Conservation (phyloP, 2,888 invertebrate species). For the Zaprionus lineosus region DNA sequence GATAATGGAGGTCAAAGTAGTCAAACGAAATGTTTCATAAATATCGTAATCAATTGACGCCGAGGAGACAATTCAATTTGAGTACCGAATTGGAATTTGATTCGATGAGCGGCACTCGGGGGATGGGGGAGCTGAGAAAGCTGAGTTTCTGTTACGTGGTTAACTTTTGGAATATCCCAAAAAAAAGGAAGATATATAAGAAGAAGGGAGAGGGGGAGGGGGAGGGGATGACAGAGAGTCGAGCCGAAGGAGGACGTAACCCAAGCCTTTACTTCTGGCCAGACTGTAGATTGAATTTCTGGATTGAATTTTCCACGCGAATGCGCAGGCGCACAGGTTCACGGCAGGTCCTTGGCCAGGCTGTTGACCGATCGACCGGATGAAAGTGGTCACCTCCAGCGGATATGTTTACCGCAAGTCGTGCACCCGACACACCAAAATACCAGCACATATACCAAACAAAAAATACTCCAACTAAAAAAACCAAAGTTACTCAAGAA, state of each 20-base stretch:
- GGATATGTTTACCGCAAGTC: conserved; percentile 74
- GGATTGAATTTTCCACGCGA: conserved; percentile 73
- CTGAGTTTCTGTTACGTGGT: conserved; percentile 56
- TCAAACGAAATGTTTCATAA: conserved; percentile 81
- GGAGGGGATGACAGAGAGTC: neutral
- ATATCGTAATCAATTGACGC: conserved; percentile 78
- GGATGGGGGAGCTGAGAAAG: neutral
- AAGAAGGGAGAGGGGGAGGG: too few relatives aligned
- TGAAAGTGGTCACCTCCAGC: conserved; percentile 73
- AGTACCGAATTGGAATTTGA: conserved; percentile 43
- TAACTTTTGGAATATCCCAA: neutral
- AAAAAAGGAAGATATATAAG: neutral
- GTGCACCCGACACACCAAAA: conserved; percentile 24
- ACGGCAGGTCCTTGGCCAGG: conserved; percentile 58
- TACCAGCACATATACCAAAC: conserved; percentile 28
- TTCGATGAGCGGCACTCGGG: conserved; percentile 14
- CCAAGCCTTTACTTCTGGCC: conserved; percentile 51
- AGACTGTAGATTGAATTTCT: conserved; percentile 70
- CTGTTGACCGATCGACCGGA: conserved; percentile 72
- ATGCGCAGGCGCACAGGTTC: conserved; percentile 73
- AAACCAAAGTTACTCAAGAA: neutral
- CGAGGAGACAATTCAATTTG: conserved; percentile 56
- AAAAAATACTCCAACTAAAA: conserved; percentile 7
- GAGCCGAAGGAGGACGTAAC: conserved; percentile 37
- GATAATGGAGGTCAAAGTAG: conserved; percentile 81